phyloP scores from a whole-genome alignment of 2,888 invertebrate species.

The Drosophila atripex region DNA sequence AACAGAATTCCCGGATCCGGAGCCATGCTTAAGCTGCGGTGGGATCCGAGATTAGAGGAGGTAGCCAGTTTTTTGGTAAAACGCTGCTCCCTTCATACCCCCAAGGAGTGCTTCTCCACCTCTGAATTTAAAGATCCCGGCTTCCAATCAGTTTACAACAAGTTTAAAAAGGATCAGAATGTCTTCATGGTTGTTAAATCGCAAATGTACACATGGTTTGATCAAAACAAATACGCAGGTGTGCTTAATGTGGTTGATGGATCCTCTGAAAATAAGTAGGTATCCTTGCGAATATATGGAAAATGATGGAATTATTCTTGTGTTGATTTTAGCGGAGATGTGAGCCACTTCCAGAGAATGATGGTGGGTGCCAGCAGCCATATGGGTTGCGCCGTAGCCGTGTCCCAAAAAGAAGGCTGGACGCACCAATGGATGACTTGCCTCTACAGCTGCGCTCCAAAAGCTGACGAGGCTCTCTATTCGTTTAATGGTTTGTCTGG shows the following conservation, averaged over 20 bases:
- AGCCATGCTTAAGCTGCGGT: not conserved
- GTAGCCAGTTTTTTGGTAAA: not conserved
- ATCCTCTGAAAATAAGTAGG: not conserved
- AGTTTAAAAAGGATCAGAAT: conserved; percentile 1
- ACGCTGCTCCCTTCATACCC: not conserved
- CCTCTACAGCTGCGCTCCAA: not conserved
- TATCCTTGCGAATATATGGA: not conserved
- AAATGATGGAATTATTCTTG: not conserved
- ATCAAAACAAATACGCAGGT: not conserved
- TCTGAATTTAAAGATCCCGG: not conserved
- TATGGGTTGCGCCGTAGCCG: not conserved
- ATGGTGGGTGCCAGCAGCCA: conserved; percentile 1
- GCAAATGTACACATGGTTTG: not conserved
- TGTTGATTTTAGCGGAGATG: not conserved
- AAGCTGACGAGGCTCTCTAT: not conserved
- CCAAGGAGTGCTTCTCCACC: not conserved
- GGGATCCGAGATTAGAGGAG: not conserved
- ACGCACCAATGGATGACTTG: not conserved
- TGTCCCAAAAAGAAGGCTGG: not conserved
- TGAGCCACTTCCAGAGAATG: not conserved
- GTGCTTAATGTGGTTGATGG: not conserved
- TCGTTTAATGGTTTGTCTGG: not conserved
- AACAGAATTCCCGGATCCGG: not conserved
- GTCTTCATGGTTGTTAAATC: not conserved
- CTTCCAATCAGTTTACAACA: not conserved